Evolutionary conservation across 2,113 vertebrate genomes (phyloP), one percentile per base, ranked within the genome.

Genomic region (Clarias gariepinus): DNA sequence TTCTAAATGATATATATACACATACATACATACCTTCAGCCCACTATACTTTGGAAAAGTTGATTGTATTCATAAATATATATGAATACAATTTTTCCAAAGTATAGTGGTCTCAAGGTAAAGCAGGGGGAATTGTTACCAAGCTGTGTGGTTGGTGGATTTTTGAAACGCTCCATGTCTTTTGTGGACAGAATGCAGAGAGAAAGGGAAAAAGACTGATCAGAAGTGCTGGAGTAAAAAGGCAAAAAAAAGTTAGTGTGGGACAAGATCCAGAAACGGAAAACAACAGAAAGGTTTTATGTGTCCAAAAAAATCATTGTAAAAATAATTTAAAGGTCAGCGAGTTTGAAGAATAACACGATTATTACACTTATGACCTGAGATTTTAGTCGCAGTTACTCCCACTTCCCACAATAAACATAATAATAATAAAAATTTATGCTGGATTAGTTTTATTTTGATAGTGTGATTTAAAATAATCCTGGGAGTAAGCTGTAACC

Each of bases 401-500:
- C 90, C 64, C n/a, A 58, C 69, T 66, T 66, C 76, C 87, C 87
- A 25, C 3, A 16, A 61, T 91, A 82, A 47, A 8, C 7, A 47
- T 8, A 8, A 47, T 9, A 47, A 47, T 85, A 90, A 91, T 89
- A 90, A 60, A 80, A 85, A 90, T 85, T 86, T 47, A 87, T 74
- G 82, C 89, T 87, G 64, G 74, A 69, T 81, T 68, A 79, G 69
- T 61, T 86, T 87, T 83, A 87, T 41, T 84, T 86, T 82, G 63
- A 87, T 41, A 28, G 90, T 92, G 89, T 92, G 52, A 87, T 90
- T 61, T 61, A 89, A 91, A 89, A 86, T 83, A 87, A 89, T 91
- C 88, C 88, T 90, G 73, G 71, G 87, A 86, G 74, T 86, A 86
- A 85, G 85, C 63, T 12, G 63, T 85, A 89, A 74, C 47, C 89